Base-by-base conservation (phyloP, 2,113 vertebrate genomes). In the Pangasianodon gigas region DNA sequence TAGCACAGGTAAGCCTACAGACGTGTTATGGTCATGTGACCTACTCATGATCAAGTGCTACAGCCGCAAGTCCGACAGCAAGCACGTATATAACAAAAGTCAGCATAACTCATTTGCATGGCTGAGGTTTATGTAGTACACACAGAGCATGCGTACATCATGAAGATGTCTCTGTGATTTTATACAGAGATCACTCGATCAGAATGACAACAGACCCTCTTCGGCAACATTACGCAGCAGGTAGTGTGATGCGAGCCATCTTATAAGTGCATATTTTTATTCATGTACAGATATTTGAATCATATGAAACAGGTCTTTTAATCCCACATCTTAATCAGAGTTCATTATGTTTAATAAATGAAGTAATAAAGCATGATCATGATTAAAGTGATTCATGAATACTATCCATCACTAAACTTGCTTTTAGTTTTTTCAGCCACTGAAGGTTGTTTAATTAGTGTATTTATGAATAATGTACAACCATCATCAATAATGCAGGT, bases 401-500 rank as follows among this genome's bases (percentile, higher is more conserved):
- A 2, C 2, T 54, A 51, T 52, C 60, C 65, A 9, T 46, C 60
- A 26, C 46, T 3, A 13, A 6, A 19, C 41, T 46, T 16, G 6
- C 24, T 8, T 6, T 3, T 62, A 44, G 21, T 16, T 5, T 37
- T 60, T 54, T 80, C 71, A 80, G 9, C 41, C 48, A 21, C 24
- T 52, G 3, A 41, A 56, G 54, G 10, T 65, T 58, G 44, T 74
- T 58, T 74, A 58, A 67, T 65, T 60, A 6, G 8, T 37, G n/a
- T 86, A 44, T 79, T 84, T 69, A 62, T 84, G 62, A 89, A 62
- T 84, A 51, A 54, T 86, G 29, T 65, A 82, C 67, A 75, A 41
- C 9, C 16, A 71, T n/a, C 80, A 88, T 91, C 16, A 87, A 89
- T 92, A 82, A 90, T 75, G 41, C 54, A 75, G 87, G 29, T 2